Evolutionary conservation across 2,113 vertebrate genomes (phyloP).

Genomic region (Pristiophorus japonicus): DNA sequence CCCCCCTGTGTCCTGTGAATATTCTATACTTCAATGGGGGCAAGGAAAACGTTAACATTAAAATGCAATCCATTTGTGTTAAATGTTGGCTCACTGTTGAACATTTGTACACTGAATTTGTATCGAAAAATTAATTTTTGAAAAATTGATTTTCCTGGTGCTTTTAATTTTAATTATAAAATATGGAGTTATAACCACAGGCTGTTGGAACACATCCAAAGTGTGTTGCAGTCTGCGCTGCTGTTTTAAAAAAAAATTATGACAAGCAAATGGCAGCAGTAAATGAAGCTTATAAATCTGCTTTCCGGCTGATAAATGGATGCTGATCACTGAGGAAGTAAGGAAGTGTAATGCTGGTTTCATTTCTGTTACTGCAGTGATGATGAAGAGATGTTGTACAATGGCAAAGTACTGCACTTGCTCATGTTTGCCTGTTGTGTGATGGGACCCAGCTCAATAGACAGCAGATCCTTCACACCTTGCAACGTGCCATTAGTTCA

Average conservation of each 20-base stretch:
- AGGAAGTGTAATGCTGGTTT: background rate
- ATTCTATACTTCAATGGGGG: background rate
- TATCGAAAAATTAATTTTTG: slow-evolving; percentile 23
- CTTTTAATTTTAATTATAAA: slow-evolving; percentile 16
- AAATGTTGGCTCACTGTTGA: background rate
- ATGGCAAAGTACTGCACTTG: background rate
- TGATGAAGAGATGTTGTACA: background rate
- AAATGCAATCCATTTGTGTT: slow-evolving; percentile 9
- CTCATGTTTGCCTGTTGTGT: background rate
- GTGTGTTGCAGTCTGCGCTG: background rate
- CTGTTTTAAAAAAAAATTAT: background rate
- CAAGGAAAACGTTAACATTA: background rate
- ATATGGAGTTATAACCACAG: background rate
- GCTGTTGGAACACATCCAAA: background rate
- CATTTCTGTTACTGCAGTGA: background rate
- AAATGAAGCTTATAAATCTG: slow-evolving; percentile 17
- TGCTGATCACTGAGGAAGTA: background rate
- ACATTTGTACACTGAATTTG: slow-evolving; percentile 15
- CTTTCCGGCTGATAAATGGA: background rate
- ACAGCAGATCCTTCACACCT: background rate
- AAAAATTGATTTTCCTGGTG: slow-evolving; percentile 22
- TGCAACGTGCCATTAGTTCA: background rate
- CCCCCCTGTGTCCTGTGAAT: background rate
- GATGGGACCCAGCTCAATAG: no score
- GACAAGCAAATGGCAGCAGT: background rate